A percentile compares a stretch with the other conserved stretches of the same genome.
Evolutionary conservation across 2,888 invertebrate genomes (phyloP).

Genomic region (Spilosoma lubricipeda): DNA sequence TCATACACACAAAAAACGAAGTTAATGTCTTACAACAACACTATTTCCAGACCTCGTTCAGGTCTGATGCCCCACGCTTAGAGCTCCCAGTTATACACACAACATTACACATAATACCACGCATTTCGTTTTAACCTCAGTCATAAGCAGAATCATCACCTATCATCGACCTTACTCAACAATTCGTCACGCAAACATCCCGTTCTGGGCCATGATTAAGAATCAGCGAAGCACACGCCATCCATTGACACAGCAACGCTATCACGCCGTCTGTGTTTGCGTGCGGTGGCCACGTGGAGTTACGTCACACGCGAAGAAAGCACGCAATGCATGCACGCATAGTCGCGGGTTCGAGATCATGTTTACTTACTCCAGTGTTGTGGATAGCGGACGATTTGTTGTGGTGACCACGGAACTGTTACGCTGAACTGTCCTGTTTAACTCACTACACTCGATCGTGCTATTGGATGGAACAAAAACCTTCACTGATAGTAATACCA

Average conservation of each 20-base stretch:
- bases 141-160: slow-evolving; percentile 40
- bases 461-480: too few relatives aligned
- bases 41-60: neutral
- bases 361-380: slow-evolving; percentile 22
- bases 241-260: slow-evolving; percentile 77
- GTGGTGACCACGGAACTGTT: slow-evolving; percentile 13
- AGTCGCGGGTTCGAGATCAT: slow-evolving; percentile 45
- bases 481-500: too few relatives aligned
- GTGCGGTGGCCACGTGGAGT: slow-evolving; percentile 75
- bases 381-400: slow-evolving; percentile 22
- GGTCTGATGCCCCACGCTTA: neutral
- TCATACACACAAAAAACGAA: neutral
- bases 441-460: too few relatives aligned
- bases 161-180: slow-evolving; percentile 60
- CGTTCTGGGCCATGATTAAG: slow-evolving; percentile 73
- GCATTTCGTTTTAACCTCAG: slow-evolving; percentile 23
- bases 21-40: neutral
- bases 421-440: slow-evolving; percentile 1
- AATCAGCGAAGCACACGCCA: slow-evolving; percentile 78
- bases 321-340: slow-evolving; percentile 71
- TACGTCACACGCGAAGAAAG: slow-evolving; percentile 68
- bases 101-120: neutral
- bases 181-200: slow-evolving; percentile 71
- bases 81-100: neutral
- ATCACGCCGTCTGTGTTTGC: slow-evolving; percentile 67